Evolutionary conservation across 2,888 invertebrate species (phyloP), one percentile per base, ranked within the genome.

Genomic region (Elmis aenea): DNA sequence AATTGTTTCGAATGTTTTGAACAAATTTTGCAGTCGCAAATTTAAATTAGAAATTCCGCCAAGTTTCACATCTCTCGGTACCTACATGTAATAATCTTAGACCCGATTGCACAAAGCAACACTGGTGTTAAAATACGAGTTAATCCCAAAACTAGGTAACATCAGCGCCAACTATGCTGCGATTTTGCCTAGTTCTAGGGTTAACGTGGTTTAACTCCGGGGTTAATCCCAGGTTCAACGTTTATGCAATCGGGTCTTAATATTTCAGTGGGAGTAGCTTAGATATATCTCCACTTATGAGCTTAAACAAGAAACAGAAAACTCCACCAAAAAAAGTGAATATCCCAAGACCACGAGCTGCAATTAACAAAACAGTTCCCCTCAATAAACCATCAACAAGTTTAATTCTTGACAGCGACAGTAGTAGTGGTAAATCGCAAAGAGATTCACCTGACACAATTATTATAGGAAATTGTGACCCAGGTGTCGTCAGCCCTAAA

Each of bases 401-500:
- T 10, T 20, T 33, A 2, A 23, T 26, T 5, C 15, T 38, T 5
- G 42, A 42, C 23, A 44, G 61, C 4, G 64, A 64, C 36, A 63
- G 60, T 27, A 59, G 59, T 32, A 51, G 49, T 11, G 46, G 46
- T 16, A 53, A 52, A 26, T 55, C 57, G 13, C 48, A 50, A 11
- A 58, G 57, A 42, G 58, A 55, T 13, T 59, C 63, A 1, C 58
- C 61, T 2, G 63, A 64, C 31, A 55, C 58, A 2, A 46, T 55
- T 14, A 48, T 52, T 13, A 41, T 46, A 11, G 52, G 46, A 18
- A 60, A 59, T 35, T 52, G 54, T 20, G 62, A 61, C 37, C 59
- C 61, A n/a, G 65, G 62, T 5, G 60, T 66, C 2, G 46, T 63
- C n/a, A 68, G 67, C 42, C 67, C 89, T 0, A 85, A 85, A 26